phyloP scores from a whole-genome alignment of 1,140 invertebrate species.

The Papilio machaon region DNA sequence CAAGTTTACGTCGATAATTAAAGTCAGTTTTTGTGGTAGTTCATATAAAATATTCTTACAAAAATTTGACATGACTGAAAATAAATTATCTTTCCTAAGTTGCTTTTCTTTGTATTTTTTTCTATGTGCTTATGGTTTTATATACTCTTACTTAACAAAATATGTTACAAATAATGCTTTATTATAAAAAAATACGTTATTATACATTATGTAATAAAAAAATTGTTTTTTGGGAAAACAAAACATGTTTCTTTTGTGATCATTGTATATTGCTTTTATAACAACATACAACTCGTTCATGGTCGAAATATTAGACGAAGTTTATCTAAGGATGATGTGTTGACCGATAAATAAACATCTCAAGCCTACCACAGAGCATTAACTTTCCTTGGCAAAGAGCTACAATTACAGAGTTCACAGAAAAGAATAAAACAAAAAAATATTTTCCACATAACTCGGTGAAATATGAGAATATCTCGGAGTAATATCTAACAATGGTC shows the following conservation, averaged over 20 bases:
- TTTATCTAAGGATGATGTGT: constrained; percentile 20
- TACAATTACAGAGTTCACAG: constrained; percentile 1
- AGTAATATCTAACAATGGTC: neutral
- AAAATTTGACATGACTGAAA: neutral
- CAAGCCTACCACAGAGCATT: neutral
- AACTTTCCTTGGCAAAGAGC: neutral
- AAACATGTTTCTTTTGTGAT: neutral
- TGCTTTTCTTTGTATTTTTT: neutral
- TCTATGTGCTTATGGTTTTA: too few species aligned
- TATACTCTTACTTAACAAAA: too few species aligned
- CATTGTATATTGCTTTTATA: neutral
- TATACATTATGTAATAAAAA: too few species aligned
- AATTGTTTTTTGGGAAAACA: too few species aligned
- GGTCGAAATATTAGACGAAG: constrained; percentile 7
- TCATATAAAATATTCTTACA: neutral
- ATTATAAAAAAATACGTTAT: too few species aligned
- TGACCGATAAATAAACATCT: constrained; percentile 22
- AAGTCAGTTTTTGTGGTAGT: constrained; percentile 1
- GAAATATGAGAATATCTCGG: too few species aligned
- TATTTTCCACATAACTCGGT: neutral
- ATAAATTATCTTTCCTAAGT: constrained; percentile 1
- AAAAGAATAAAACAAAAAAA: neutral
- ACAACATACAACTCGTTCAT: constrained; percentile 8
- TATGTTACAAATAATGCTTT: too few species aligned
- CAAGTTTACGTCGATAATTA: constrained; percentile 12